A percentile compares a stretch with the other conserved stretches of the same genome.
These are phyloP conservation scores for Drosophila nigrodunni DNA, from an alignment of 1,140 invertebrate genomes.

Conservation along the genomic window DNA sequence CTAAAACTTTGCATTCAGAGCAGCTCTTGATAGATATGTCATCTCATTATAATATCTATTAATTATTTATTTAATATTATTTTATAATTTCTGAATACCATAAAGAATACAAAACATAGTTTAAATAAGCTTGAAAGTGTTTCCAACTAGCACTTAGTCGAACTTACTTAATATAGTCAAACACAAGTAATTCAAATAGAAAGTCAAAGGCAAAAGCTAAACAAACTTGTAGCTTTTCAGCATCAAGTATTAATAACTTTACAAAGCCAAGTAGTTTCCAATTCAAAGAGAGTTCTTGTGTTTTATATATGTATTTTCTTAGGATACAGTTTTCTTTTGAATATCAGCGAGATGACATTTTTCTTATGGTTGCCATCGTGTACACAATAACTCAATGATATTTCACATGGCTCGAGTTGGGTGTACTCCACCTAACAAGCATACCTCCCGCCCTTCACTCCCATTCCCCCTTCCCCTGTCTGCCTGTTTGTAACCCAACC, in stretches of 20 bases:
- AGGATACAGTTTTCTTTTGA: conserved; percentile 20
- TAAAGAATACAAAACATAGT: too few relatives aligned
- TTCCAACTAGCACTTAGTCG: not conserved
- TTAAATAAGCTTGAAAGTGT: not conserved
- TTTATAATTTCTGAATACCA: too few relatives aligned
- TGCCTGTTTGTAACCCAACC: not conserved
- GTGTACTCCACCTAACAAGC: conserved; percentile 8
- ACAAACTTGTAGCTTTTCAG: not conserved
- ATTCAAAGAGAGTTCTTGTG: not conserved
- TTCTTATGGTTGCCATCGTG: conserved; percentile 2
- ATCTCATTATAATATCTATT: too few relatives aligned
- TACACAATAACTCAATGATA: conserved; percentile 29
- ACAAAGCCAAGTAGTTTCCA: not conserved
- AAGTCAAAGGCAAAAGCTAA: not conserved
- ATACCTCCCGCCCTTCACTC: not conserved
- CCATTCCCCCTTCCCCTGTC: too few relatives aligned
- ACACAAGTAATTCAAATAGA: not conserved
- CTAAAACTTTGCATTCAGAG: too few relatives aligned
- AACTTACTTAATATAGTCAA: not conserved
- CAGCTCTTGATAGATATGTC: too few relatives aligned
- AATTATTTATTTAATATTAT: too few relatives aligned
- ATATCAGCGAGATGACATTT: not conserved
- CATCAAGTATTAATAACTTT: conserved; percentile 11
- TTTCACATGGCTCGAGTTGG: conserved; percentile 15
- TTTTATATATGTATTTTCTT: not conserved